Conservation (phyloP, 2,888 invertebrate genomes). For the Calameuta pallipes region DNA sequence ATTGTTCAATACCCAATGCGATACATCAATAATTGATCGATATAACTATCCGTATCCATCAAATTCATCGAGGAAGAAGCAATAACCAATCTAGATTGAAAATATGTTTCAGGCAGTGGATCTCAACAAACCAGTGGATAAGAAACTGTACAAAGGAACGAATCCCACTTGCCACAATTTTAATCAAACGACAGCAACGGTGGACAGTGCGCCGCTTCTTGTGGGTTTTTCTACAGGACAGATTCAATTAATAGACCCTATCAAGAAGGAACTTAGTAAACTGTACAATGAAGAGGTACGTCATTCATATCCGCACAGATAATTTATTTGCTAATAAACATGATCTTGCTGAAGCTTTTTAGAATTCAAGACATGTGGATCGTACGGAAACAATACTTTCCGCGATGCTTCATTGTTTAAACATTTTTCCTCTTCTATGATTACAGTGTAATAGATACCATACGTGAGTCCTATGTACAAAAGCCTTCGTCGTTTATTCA, state of each 20-base stretch:
- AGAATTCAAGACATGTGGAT: not conserved
- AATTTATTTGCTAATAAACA: not conserved
- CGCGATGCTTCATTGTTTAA: not conserved
- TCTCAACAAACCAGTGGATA: conserved; percentile 96
- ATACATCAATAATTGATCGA: not conserved
- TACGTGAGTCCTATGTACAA: conserved; percentile 18
- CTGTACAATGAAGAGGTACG: conserved; percentile 97
- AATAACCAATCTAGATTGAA: conserved; percentile 6
- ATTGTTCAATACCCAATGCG: not conserved
- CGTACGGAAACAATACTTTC: not conserved
- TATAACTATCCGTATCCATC: not conserved
- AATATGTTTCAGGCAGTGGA: conserved; percentile 82
- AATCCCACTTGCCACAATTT: conserved; percentile 99
- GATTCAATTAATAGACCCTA: conserved; percentile 96
- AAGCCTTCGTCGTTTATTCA: conserved; percentile 29
- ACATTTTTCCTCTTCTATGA: not conserved
- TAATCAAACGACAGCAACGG: conserved; percentile 84
- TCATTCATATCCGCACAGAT: conserved; percentile 24
- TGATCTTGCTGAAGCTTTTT: not conserved
- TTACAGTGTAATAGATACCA: conserved; percentile 15
- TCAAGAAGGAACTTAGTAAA: conserved; percentile 95
- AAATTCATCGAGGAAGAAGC: not conserved
- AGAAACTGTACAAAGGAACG: conserved; percentile 98
- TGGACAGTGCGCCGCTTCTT: conserved; percentile 88
- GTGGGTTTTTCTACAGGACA: conserved; percentile 99